Percentiles rank a stretch among this genome's conserved stretches.
Evolutionary conservation across 2,888 invertebrate genomes (phyloP).

Genomic region (Oasisia sp.): DNA sequence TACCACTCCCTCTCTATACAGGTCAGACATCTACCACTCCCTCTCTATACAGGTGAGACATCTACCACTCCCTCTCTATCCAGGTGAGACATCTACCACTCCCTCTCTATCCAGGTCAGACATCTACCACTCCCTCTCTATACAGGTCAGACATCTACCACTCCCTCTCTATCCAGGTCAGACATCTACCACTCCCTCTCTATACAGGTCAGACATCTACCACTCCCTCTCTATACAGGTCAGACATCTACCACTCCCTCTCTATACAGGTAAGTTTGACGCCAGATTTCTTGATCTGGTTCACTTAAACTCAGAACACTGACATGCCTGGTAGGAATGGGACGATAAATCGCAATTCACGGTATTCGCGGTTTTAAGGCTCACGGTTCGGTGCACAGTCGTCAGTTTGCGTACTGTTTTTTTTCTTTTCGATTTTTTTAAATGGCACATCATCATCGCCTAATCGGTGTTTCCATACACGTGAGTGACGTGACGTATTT

Average conservation of each 20-base stretch:
- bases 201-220: constrained; percentile 17
- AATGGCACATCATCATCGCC: too few relatives aligned
- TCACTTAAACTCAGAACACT: too few relatives aligned
- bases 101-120: not conserved
- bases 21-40: not conserved
- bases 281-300: too few relatives aligned
- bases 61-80: not conserved
- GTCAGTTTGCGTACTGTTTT: too few relatives aligned
- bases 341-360: too few relatives aligned
- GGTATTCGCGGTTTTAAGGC: too few relatives aligned
- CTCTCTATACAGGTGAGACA: constrained; percentile 7
- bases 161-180: not conserved
- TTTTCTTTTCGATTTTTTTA: too few relatives aligned
- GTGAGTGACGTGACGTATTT: too few relatives aligned
- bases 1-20: not conserved
- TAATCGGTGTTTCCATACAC: too few relatives aligned
- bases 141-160: not conserved
- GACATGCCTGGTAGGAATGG: too few relatives aligned
- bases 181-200: not conserved
- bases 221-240: not conserved
- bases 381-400: too few relatives aligned
- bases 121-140: not conserved
- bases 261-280: not conserved
- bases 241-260: not conserved
- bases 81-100: not conserved